A percentile compares a stretch with the other conserved stretches of the same genome.
phyloP scores from a whole-genome alignment of 2,113 vertebrate species.

The Electrona antarctica region DNA sequence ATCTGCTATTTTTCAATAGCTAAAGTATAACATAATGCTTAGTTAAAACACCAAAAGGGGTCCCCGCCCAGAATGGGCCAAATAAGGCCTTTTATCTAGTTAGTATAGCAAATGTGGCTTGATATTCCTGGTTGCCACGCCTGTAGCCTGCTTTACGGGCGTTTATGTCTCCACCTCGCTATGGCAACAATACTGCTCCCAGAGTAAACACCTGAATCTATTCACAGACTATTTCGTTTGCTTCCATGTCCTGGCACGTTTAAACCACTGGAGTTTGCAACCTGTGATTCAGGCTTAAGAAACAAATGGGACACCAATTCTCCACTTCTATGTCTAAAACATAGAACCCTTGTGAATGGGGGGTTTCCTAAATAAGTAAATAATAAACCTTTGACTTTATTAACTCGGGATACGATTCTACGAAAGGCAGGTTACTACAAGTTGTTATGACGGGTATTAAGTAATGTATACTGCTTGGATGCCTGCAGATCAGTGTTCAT shows the following conservation, averaged over 20 bases:
- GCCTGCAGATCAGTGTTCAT: constrained; percentile 30
- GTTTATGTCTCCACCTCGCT: constrained; percentile 7
- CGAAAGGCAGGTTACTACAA: background rate
- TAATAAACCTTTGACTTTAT: too few species aligned
- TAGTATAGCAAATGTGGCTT: background rate
- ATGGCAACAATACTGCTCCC: constrained; percentile 37
- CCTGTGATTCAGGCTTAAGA: background rate
- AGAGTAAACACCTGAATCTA: constrained; percentile 38
- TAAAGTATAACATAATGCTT: too few species aligned
- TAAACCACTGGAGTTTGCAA: constrained; percentile 1
- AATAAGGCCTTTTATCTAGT: constrained; percentile 8
- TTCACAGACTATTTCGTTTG: constrained; percentile 19
- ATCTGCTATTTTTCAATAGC: too few species aligned
- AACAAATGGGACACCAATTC: background rate
- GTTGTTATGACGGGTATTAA: background rate
- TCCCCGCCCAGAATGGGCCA: too few species aligned
- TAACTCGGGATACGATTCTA: too few species aligned
- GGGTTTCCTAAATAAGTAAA: too few species aligned
- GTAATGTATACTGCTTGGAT: constrained; percentile 7
- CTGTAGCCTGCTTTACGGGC: constrained; percentile 19
- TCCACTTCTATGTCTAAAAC: too few species aligned
- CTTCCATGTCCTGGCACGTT: constrained; percentile 13
- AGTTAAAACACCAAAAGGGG: too few species aligned
- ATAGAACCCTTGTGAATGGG: too few species aligned
- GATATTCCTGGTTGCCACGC: constrained; percentile 7